Evolutionary conservation across 1,140 invertebrate species (phyloP), one percentile per base, ranked within the genome.

Genomic region (Melitaea cinxia): DNA sequence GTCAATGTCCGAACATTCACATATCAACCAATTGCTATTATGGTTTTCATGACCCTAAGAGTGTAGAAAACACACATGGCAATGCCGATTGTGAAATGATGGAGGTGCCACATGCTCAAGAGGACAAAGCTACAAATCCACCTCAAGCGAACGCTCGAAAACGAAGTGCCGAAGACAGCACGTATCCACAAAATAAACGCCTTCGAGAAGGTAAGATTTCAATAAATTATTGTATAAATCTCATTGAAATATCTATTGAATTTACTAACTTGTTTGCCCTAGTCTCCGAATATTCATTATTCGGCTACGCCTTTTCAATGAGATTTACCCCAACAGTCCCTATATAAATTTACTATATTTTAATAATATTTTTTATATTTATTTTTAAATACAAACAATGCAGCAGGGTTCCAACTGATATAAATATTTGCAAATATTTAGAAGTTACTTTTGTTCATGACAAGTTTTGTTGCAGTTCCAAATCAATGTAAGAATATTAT

Each of bases 11-110:
- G 23, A 88, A 79, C 62, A 66, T 88, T 50, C 85, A 89, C 59
- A 80, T 90, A 76, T 90, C 88, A 47, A 89, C 80, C 33, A 89
- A 89, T 73, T 85, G 85, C 59, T 90, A 90, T 61, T 90, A 90
- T 58, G 88, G 88, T 19, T 90, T 78, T 67, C 85, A 89, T 50
- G 73, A 81, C 12, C 54, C 77, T 10, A 88, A 88, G 60, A 67
- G 28, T 24, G 17, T 66, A 24, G 71, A 75, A 70, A 75, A 67
- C 49, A 47, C 60, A 21, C 59, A 75, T 37, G 66, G 69, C 37
- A 68, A 64, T 23, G 71, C 60, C 17, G 87, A 88, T 79, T 86
- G 78, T 56, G 88, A 90, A 81, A 90, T 90, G 88, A 23, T 69
- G 12, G 87, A 86, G 57, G 45, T 71, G 45, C 35, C 59, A 24